Base-by-base conservation (phyloP, 2,113 vertebrate species). In the Gasterosteus aculeatus region DNA sequence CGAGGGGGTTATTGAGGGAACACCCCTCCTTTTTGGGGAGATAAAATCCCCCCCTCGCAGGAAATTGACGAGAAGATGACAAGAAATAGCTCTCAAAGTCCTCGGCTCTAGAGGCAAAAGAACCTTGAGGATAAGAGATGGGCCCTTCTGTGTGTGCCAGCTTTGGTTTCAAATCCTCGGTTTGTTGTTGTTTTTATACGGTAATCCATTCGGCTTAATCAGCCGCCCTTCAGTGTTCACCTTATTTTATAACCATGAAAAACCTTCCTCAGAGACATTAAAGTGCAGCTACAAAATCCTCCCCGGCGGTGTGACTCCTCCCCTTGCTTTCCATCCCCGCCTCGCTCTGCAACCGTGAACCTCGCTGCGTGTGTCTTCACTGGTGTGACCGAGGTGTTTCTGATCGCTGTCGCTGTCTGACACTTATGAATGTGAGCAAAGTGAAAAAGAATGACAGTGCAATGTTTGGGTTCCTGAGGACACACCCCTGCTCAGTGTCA, bases 1-100 rank as follows among this genome's bases (percentile, higher is more conserved):
- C 19, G 22, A 39, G 58, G 85, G 85, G 83, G 89, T 88, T 87
- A 88, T 85, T 90, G 86, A 90, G 86, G 87, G 58, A 88, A 91
- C 87, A 81, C 81, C 84, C 88, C 79, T 89, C 84, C 86, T 77
- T 89, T 92, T 75, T 51, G 72, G 67, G 11, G 58, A 80, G 88
- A 91, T 90, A 88, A 89, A 86, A 90, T 90, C 76, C 78, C 62
- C 67, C 75, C 7, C 72, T 86, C 77, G 76, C 75, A 83, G 87
- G 83, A 90, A 87, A 87, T 78, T 85, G 87, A 86, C 54, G 14
- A 79, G 82, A 76, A 82, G 81, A 77, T 26, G 2, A 44, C 69
- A 85, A 72, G 85, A 84, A 90, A 90, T 89, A 78, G 84, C 70
- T 83, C 84, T 80, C 67, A 78, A 90, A 84, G 77, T 80, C 81